These are phyloP conservation scores for Hypsibius dujardini DNA, from an alignment of 1,140 invertebrate species.

Conservation along the genomic window DNA sequence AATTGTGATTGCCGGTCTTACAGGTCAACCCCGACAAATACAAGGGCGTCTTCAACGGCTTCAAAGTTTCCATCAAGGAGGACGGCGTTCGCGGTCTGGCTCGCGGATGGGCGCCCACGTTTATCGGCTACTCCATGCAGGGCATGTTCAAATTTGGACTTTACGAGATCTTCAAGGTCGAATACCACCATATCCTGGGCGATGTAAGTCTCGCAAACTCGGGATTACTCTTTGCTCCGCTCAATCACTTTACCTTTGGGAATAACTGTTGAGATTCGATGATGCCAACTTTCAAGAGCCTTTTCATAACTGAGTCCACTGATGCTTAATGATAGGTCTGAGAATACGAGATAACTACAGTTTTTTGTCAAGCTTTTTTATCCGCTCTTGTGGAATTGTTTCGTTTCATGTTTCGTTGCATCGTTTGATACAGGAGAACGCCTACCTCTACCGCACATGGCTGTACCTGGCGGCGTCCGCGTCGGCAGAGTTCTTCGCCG, in stretches of 20 bases:
- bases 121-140: constrained; percentile 89
- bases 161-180: constrained; percentile 73
- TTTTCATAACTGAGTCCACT: constrained; percentile 23
- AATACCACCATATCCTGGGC: constrained; percentile 64
- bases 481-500: constrained; percentile 96
- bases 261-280: background rate
- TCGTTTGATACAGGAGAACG: constrained; percentile 45
- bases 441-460: constrained; percentile 76
- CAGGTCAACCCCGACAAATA: constrained; percentile 65
- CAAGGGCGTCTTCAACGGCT: constrained; percentile 72
- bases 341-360: constrained; percentile 18
- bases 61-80: constrained; percentile 57
- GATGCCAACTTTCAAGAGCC: background rate
- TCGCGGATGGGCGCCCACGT: constrained; percentile 95
- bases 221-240: too few relatives aligned
- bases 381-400: constrained; percentile 24
- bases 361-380: too few relatives aligned
- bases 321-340: constrained; percentile 16
- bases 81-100: constrained; percentile 70
- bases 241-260: constrained; percentile 9
- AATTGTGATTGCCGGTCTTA: constrained; percentile 20
- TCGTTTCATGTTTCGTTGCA: constrained; percentile 19
- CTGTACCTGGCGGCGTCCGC: constrained; percentile 87
- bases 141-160: constrained; percentile 58
- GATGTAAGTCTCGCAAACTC: constrained; percentile 45